Percentiles rank a stretch among this genome's conserved stretches.
Evolutionary conservation across 2,888 invertebrate species (phyloP).

Genomic region (Phaedon cochleariae): DNA sequence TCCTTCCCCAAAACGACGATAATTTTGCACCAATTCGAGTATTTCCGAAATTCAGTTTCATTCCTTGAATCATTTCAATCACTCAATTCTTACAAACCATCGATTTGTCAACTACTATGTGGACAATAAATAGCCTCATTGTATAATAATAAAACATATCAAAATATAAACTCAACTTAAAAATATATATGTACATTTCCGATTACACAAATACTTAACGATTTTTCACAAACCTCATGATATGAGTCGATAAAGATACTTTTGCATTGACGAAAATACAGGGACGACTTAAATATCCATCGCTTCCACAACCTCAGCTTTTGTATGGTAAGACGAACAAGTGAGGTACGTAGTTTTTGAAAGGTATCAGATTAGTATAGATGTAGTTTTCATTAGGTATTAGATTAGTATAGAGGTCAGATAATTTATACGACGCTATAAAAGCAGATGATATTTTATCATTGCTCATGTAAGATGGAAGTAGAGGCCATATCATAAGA

Average conservation of each 20-base stretch:
- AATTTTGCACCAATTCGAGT: not conserved
- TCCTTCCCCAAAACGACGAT: not conserved
- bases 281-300: too few species aligned
- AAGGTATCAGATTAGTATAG: too few species aligned
- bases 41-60: not conserved
- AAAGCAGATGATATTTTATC: too few species aligned
- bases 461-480: too few species aligned
- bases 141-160: slow-evolving; percentile 52
- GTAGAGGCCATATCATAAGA: too few species aligned
- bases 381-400: too few species aligned
- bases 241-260: slow-evolving; percentile 3
- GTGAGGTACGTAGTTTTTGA: too few species aligned
- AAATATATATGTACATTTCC: slow-evolving; percentile 52
- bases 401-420: too few species aligned
- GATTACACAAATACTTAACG: slow-evolving; percentile 20
- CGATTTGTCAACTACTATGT: slow-evolving; percentile 34
- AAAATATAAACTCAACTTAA: slow-evolving; percentile 55
- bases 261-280: not conserved
- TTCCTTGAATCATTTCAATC: not conserved
- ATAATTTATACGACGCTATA: too few species aligned
- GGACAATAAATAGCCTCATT: slow-evolving; percentile 38
- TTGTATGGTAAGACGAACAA: too few species aligned
- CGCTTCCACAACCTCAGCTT: too few species aligned
- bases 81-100: slow-evolving; percentile 6
- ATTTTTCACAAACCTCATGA: slow-evolving; percentile 26